Evolutionary conservation across 2,797 vertebrate species (phyloP).

Genomic region (Botia almorhae): DNA sequence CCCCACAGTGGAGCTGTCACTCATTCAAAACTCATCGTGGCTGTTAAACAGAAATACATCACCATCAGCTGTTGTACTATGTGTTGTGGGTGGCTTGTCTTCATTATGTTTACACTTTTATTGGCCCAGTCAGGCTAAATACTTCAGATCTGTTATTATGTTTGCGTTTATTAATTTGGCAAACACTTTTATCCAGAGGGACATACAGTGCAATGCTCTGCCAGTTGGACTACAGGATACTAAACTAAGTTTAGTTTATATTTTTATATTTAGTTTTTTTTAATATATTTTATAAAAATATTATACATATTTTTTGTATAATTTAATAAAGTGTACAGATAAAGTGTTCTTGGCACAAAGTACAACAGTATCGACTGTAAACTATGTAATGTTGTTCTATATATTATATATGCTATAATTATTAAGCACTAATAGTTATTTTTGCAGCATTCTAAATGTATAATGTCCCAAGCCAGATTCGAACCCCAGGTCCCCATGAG

Average conservation of each 20-base stretch:
- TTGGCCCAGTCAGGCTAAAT: neutral
- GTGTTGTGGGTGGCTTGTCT: slow-evolving; percentile 19
- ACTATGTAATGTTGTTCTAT: neutral
- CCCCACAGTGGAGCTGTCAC: slow-evolving; percentile 29
- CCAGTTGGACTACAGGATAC: no score
- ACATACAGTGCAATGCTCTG: no score
- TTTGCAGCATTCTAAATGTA: neutral
- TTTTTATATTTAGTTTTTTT: no score
- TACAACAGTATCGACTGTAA: neutral
- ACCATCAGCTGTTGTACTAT: slow-evolving; percentile 22
- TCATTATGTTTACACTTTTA: neutral
- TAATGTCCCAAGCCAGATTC: neutral
- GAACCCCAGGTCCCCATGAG: neutral
- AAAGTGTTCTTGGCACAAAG: no score
- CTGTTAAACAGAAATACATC: slow-evolving; percentile 31
- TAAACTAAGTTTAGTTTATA: no score
- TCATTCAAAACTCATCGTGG: slow-evolving; percentile 35
- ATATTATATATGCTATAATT: no score
- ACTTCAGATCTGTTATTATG: neutral
- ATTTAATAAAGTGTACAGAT: no score
- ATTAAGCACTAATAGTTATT: neutral
- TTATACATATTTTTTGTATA: no score
- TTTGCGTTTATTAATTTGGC: no score
- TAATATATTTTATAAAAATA: no score
- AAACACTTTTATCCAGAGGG: no score